phyloP scores from a whole-genome alignment of 1,140 invertebrate species.

The Popillia japonica region DNA sequence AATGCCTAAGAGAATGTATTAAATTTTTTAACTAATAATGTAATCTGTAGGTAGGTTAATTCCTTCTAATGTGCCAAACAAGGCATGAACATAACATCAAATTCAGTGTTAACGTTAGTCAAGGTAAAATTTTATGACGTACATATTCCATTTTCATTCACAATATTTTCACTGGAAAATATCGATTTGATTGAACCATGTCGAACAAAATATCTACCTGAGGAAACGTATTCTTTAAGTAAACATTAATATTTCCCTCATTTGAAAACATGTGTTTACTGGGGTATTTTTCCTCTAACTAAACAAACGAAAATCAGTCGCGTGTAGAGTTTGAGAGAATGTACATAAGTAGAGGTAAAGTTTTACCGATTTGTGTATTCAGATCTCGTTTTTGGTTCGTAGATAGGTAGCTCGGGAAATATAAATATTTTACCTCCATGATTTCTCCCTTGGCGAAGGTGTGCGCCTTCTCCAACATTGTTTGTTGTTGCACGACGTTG shows the following conservation, averaged over 20 bases:
- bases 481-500: background rate
- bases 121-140: too few species aligned
- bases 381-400: conserved; percentile 27
- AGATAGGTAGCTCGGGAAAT: conserved; percentile 27
- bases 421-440: conserved; percentile 37
- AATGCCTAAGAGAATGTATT: too few species aligned
- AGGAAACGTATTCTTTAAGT: background rate
- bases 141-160: too few species aligned
- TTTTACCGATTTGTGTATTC: conserved; percentile 36
- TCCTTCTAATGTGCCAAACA: too few species aligned
- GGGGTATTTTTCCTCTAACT: background rate
- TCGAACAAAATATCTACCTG: background rate
- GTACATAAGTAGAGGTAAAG: background rate
- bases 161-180: background rate
- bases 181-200: background rate
- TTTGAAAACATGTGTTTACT: conserved; percentile 29
- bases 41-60: too few species aligned
- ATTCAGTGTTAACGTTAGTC: too few species aligned
- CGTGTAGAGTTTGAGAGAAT: conserved; percentile 19
- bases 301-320: conserved; percentile 4
- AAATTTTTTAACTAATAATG: too few species aligned
- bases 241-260: background rate
- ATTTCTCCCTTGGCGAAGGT: conserved; percentile 33
- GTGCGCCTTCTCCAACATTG: background rate
- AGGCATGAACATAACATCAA: too few species aligned